Percentiles rank a stretch among this genome's conserved stretches.
Evolutionary conservation across 2,797 vertebrate species (phyloP).

Genomic region (Glyptemys insculpta): DNA sequence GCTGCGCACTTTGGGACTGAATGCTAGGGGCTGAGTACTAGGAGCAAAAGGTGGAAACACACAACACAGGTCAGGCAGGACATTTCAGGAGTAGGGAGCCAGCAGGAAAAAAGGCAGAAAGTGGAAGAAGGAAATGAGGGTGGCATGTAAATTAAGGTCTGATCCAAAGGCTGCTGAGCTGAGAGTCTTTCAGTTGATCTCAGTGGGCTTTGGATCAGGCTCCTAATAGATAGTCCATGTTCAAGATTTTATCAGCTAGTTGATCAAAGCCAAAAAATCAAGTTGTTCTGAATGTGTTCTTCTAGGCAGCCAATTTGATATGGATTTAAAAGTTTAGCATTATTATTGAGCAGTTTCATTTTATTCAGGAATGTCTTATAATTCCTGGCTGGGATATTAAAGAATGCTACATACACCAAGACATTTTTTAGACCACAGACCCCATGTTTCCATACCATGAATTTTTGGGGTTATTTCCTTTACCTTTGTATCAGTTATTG

Average conservation of each 20-base stretch:
- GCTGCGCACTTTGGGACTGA: no score
- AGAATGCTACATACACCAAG: background rate
- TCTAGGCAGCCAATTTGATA: background rate
- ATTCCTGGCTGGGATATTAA: constrained; percentile 13
- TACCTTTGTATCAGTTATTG: background rate
- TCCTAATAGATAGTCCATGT: no score
- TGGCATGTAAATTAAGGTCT: background rate
- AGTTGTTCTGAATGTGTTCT: background rate
- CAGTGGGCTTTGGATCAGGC: background rate
- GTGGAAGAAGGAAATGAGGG: background rate
- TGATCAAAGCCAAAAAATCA: background rate
- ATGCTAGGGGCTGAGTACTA: no score
- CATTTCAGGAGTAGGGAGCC: background rate
- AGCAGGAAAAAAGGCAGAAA: background rate
- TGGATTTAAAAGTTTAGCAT: background rate
- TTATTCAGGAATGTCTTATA: background rate
- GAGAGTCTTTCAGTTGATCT: background rate
- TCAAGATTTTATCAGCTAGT: background rate
- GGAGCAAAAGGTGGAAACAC: no score
- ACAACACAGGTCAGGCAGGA: no score
- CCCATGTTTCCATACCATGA: background rate
- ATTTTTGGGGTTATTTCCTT: constrained; percentile 19
- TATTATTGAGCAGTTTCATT: background rate
- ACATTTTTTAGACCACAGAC: constrained; percentile 17
- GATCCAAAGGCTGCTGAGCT: background rate